Evolutionary conservation across 1,140 invertebrate species (phyloP), one percentile per base, ranked within the genome.

Genomic region (Drosophila lacteicornis): DNA sequence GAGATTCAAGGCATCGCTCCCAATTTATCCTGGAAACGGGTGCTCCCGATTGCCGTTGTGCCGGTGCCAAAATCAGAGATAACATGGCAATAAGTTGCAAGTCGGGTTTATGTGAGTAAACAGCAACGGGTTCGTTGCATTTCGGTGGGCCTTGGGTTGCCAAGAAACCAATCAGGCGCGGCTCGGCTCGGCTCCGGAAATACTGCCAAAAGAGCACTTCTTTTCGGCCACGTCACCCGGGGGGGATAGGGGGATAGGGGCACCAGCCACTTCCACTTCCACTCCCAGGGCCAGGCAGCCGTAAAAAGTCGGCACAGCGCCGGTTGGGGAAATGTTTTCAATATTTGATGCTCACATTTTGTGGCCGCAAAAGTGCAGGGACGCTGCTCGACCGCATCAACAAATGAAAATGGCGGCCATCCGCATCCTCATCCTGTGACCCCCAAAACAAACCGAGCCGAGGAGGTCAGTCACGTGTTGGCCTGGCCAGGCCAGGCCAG

Each of bases 331-430:
- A 74, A 69, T 70, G 65, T 68, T 75, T 88, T 80, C 77, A 87
- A 87, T 87, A 87, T 88, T 87, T 87, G 73, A 78, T 88, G 80
- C 73, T 79, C 69, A 76, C 82, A 80, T 79, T 78, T 79, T 80
- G 83, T 88, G 84, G 80, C 80, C 83, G 62, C 63, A 83, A 80
- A 86, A 82, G 79, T 69, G 70, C 82, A 87, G 76, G 76, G 76
- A 80, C 50, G 66, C 55, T 58, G 66, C 47, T 62, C 69, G 45
- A 56, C 69, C 68, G 67, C 83, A 76, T 87, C 83, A 82, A 82
- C 79, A 87, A 87, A 82, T 85, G 59, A 65, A 83, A 70, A 81
- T 67, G 49, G 61, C 76, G 69, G 33, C 49, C 13, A 15, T 27
- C 46, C 43, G 15, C 43, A 36, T 2, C 27, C 30, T 1, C 53